Evolutionary conservation across 37 sponge, comb jelly and placozoan species (phyloP).

Genomic region (Corticium candelabrum): DNA sequence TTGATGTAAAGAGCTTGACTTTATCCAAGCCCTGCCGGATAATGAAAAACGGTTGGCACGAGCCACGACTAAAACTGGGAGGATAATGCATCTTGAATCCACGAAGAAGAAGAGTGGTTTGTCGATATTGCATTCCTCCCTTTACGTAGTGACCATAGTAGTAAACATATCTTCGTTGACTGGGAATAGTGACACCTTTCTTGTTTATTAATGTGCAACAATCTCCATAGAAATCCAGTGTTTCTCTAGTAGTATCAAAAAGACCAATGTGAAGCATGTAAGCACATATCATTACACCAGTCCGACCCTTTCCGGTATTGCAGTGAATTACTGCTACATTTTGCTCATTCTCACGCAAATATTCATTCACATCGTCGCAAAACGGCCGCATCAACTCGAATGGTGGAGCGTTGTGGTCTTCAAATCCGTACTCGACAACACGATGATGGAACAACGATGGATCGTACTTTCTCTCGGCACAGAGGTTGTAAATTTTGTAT

Average conservation of each 20-base stretch:
- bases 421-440: constrained; percentile 89
- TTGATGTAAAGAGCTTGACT: constrained; percentile 53
- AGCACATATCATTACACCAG: constrained; percentile 96
- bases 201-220: constrained; percentile 85
- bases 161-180: constrained; percentile 86
- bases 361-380: constrained; percentile 89
- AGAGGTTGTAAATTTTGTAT: constrained; percentile 88
- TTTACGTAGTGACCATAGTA: constrained; percentile 80
- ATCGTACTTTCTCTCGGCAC: constrained; percentile 6
- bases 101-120: constrained; percentile 52
- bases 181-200: constrained; percentile 96
- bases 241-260: constrained; percentile 70
- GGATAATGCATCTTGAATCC: constrained; percentile 52
- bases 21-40: background rate
- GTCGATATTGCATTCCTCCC: constrained; percentile 39
- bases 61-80: constrained; percentile 16
- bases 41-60: background rate
- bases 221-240: constrained; percentile 89
- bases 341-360: constrained; percentile 52
- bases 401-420: constrained; percentile 98
- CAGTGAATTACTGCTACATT: constrained; percentile 96
- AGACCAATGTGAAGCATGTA: constrained; percentile 70
- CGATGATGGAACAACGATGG: background rate
- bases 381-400: constrained; percentile 92
- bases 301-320: constrained; percentile 98